Conservation (phyloP, 1,140 invertebrate species). For the Ctenoplectra terminalis region DNA sequence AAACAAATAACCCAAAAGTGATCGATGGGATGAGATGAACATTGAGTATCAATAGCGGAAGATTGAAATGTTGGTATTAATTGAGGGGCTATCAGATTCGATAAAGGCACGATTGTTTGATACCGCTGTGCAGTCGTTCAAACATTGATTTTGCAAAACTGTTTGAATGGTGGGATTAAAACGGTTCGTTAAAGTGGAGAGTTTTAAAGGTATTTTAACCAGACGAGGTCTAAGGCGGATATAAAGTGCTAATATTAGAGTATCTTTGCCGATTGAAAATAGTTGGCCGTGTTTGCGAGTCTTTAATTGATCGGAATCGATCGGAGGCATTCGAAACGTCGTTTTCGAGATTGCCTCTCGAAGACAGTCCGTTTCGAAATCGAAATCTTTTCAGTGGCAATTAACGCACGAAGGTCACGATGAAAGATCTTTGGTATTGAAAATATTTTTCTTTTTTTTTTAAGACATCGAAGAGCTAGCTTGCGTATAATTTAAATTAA, state of each 20-base stretch:
- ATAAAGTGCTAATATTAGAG: neutral
- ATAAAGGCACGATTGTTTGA: neutral
- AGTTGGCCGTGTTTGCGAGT: neutral
- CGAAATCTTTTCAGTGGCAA: no score
- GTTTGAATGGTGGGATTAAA: neutral
- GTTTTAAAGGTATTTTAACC: neutral
- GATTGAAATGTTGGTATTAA: neutral
- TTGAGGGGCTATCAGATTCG: neutral
- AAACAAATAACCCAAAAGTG: neutral
- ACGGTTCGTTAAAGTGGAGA: neutral
- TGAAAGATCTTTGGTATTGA: no score
- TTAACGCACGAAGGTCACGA: no score
- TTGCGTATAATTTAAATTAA: no score
- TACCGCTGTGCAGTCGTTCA: neutral
- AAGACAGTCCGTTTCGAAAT: neutral
- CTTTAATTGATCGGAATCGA: conserved; percentile 11
- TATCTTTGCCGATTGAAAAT: neutral
- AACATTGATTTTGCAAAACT: conserved; percentile 1
- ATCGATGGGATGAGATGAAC: neutral
- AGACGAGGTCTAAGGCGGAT: neutral
- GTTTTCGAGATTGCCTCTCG: neutral
- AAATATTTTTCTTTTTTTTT: no score
- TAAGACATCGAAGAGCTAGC: no score
- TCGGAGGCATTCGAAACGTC: neutral
- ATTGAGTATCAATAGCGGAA: neutral